Evolutionary conservation across 1,140 invertebrate species (phyloP).

Genomic region (Psilanteris sp.): DNA sequence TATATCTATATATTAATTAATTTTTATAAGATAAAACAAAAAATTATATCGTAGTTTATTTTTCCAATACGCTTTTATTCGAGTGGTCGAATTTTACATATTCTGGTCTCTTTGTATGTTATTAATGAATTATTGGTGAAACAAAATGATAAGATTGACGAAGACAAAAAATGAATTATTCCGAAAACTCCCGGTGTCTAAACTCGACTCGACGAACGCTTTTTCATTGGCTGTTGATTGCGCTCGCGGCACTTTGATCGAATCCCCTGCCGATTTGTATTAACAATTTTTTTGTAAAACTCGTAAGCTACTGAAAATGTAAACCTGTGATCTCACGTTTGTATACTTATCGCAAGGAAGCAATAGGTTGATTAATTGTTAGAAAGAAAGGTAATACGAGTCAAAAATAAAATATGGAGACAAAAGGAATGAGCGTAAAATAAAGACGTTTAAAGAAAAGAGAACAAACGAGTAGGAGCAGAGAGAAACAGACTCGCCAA

Average conservation of each 20-base stretch:
- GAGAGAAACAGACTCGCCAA: conserved; percentile 64
- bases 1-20: conserved; percentile 49
- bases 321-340: conserved; percentile 63
- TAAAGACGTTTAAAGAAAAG: conserved; percentile 20
- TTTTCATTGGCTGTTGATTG: conserved; percentile 49
- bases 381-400: not conserved
- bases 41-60: conserved; percentile 56
- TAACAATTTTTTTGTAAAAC: conserved; percentile 51
- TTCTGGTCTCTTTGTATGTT: conserved; percentile 56
- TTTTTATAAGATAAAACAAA: conserved; percentile 40
- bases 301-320: conserved; percentile 43
- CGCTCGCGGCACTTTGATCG: conserved; percentile 18
- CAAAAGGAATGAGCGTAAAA: not conserved
- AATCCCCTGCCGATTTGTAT: conserved; percentile 50
- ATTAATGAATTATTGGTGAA: conserved; percentile 36
- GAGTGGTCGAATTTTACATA: conserved; percentile 58
- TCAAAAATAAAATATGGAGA: not conserved
- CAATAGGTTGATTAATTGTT: conserved; percentile 47
- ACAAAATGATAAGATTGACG: conserved; percentile 15
- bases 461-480: conserved; percentile 53
- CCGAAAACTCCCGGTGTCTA: conserved; percentile 6
- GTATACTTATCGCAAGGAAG: conserved; percentile 61
- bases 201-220: conserved; percentile 42
- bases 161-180: conserved; percentile 1
- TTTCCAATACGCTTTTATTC: conserved; percentile 61